A percentile compares a stretch with the other conserved stretches of the same genome.
phyloP scores from a whole-genome alignment of 2,797 vertebrate species.

The Carapus acus region DNA sequence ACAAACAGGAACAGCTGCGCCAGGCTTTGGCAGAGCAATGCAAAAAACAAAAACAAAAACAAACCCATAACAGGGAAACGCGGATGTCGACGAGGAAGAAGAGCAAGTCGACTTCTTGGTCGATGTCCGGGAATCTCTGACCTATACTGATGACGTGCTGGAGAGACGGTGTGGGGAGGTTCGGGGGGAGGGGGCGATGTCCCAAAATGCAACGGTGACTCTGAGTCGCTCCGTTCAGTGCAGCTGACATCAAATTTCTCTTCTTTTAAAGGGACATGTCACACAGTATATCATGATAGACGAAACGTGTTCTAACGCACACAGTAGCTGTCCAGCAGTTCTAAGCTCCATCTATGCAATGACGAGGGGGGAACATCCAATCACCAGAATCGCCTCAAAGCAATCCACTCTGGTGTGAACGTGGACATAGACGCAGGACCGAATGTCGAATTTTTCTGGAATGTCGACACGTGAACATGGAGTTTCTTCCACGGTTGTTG shows the following conservation, averaged over 20 bases:
- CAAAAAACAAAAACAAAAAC: too few relatives aligned
- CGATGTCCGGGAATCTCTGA: slow-evolving; percentile 35
- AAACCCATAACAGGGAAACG: slow-evolving; percentile 23
- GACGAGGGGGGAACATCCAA: slow-evolving; percentile 8
- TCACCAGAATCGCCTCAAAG: slow-evolving; percentile 20
- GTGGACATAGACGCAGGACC: too few relatives aligned
- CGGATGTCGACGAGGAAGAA: slow-evolving; percentile 17
- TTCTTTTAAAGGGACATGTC: slow-evolving; percentile 60
- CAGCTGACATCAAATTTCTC: slow-evolving; percentile 53
- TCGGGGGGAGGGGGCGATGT: too few relatives aligned
- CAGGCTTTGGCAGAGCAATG: too few relatives aligned
- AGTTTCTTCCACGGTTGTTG: slow-evolving; percentile 15
- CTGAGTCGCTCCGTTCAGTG: slow-evolving; percentile 34
- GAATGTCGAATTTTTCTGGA: slow-evolving; percentile 50
- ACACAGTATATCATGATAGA: slow-evolving; percentile 24
- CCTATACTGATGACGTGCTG: slow-evolving; percentile 28
- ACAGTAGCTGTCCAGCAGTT: slow-evolving; percentile 57
- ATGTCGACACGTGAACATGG: slow-evolving; percentile 57
- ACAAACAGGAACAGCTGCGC: too few relatives aligned
- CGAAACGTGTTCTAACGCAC: slow-evolving; percentile 38
- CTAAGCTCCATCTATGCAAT: slow-evolving; percentile 43
- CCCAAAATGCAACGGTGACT: slow-evolving; percentile 33
- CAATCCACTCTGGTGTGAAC: too few relatives aligned
- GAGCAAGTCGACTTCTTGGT: slow-evolving; percentile 30
- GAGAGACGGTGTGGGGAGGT: too few relatives aligned